Base-by-base conservation (phyloP, 2,797 vertebrate species). In the Eulemur albifrons region DNA sequence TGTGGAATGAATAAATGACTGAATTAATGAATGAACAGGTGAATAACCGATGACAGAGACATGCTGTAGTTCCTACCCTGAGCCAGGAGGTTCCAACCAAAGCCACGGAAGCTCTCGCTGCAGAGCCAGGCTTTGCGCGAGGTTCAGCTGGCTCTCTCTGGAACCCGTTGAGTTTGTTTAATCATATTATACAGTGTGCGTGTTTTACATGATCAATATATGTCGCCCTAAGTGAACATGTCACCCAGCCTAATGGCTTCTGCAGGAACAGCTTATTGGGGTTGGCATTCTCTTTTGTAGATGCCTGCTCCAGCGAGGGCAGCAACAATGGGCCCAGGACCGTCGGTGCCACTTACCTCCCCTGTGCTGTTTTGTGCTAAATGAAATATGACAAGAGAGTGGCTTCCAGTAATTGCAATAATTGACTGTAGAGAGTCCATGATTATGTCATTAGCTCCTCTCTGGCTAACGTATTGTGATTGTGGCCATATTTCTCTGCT, bases 311-410 rank as follows among this genome's bases (percentile, higher is more conserved):
- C 92, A 77, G 25, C 4, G 0, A 97, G 92, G 96, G 95, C 88
- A 92, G 81, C 4, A 5, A 97, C 97, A 76, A 63, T 70, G 70
- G 85, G 45, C 92, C 83, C 50, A 96, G 80, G 87, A 94, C 96
- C 85, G 14, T 96, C 27, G 15, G 94, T 98, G 97, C 92, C 97
- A 98, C 72, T 90, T 95, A 80, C 63, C 80, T 98, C 91, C 95
- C 97, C 73, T 32, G 95, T 96, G 88, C 94, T 83, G 38, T 97
- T 98, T 97, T 97, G 86, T 97, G 97, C 96, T 88, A 98, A 98
- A 98, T 98, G 97, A 98, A 98, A 98, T 98, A 98, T 98, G 98
- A 98, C 98, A 98, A 97, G 94, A 97, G 95, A 98, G 97, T 96
- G 95, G 96, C 93, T 98, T 97, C 92, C n/a, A 25, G 97, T 98